Evolutionary conservation across 2,888 invertebrate species (phyloP), one percentile per base, ranked within the genome.

Genomic region (Hydriomena furcata): DNA sequence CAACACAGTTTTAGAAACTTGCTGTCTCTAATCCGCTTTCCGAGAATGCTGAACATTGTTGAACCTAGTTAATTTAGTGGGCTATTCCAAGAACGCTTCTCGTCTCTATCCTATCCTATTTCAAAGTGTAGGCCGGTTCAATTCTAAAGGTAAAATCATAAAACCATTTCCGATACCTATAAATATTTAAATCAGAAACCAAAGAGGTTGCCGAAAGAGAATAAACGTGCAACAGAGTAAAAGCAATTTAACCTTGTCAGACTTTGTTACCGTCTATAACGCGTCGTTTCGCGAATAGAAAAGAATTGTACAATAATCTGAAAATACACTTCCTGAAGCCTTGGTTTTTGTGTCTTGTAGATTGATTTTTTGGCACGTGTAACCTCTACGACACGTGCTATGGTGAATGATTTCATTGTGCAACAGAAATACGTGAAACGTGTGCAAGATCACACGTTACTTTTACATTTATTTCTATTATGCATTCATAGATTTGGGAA

Each of bases 171-270:
- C 17, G 12, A 45, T 31, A n/a, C n/a, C n/a, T n/a, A 45, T 24
- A 45, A 37, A 37, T 36, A 42, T 30, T 44, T 44, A 28, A 37
- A 45, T 37, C 36, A 1, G 23, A 23, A 30, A 45, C 23, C 23
- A 43, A 30, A 25, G 17, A 46, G 13, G 12, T 8, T 47, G 21
- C 32, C 32, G 32, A 32, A 34, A 38, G 17, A 37, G 12, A 38
- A 46, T 37, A 40, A 37, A 47, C 38, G 46, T 34, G 32, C 40
- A 40, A 47, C 46, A 27, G n/a, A 27, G 32, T 27, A 47, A 41
- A 34, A 47, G 27, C 46, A 12, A 40, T 38, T 47, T 40, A 38
- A 47, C 46, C 40, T 34, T 34, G 38, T 46, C 34, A 25, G 32
- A 25, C 25, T 40, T 27, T 47, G 31, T 46, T 32, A 38, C 44